Percentiles rank a stretch among this genome's conserved stretches.
These are phyloP conservation scores for Lordiphosa mommai DNA, from an alignment of 1,140 invertebrate genomes.

Conservation along the genomic window DNA sequence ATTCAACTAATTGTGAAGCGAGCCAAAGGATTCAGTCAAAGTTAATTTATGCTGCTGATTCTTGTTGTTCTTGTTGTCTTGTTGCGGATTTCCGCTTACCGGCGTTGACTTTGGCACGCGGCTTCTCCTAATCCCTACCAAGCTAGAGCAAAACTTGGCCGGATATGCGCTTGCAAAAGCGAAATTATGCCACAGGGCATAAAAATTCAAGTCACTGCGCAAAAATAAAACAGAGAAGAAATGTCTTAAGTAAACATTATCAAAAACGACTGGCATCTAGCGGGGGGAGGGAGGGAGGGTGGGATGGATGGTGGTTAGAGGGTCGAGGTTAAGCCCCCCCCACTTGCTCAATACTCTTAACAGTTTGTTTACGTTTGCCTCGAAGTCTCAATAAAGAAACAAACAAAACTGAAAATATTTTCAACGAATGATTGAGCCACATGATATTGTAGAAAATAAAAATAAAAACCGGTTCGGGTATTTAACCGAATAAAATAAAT, in stretches of 20 bases:
- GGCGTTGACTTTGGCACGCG: conserved; percentile 24
- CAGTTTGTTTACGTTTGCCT: too few relatives aligned
- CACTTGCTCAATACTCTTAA: too few relatives aligned
- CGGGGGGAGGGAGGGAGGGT: background rate
- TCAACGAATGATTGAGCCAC: too few relatives aligned
- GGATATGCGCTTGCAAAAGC: background rate
- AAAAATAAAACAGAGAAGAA: conserved; percentile 1
- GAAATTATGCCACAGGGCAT: conserved; percentile 1
- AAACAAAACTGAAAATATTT: too few relatives aligned
- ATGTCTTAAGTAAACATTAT: conserved; percentile 5
- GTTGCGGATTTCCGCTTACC: conserved; percentile 30
- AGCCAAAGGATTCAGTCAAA: background rate
- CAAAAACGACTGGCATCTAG: conserved; percentile 1
- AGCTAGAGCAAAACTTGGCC: background rate
- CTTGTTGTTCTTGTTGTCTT: too few relatives aligned
- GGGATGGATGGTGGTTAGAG: too few relatives aligned
- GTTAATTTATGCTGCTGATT: too few relatives aligned
- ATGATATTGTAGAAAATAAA: too few relatives aligned
- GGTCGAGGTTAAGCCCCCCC: too few relatives aligned
- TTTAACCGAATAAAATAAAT: too few relatives aligned
- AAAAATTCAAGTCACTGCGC: conserved; percentile 3
- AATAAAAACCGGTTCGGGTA: too few relatives aligned
- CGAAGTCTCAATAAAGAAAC: too few relatives aligned
- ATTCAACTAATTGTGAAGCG: background rate
- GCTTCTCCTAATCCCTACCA: conserved; percentile 11